Conservation (phyloP, 2,797 vertebrate genomes). For the Oreochromis mossambicus region DNA sequence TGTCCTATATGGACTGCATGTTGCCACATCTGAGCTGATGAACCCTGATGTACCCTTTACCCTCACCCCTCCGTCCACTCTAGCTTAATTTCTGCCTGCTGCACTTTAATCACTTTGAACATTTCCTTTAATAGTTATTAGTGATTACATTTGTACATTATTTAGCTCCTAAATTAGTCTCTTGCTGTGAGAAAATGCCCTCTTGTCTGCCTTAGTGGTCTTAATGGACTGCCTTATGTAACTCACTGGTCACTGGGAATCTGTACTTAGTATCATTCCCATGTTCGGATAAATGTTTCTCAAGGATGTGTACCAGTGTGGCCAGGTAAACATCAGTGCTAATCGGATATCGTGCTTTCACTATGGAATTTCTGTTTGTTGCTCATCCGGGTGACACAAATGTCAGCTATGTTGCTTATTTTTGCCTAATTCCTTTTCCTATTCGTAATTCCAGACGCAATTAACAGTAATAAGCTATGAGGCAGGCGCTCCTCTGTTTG, state of each 20-base stretch:
- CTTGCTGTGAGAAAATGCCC: slow-evolving; percentile 54
- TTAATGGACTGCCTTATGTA: slow-evolving; percentile 27
- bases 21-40: not conserved
- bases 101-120: not conserved
- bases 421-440: not conserved
- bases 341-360: slow-evolving; percentile 8
- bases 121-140: not conserved
- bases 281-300: slow-evolving; percentile 38
- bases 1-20: not conserved
- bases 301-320: not conserved
- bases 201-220: slow-evolving; percentile 24
- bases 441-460: not conserved
- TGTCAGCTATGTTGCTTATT: not conserved
- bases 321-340: slow-evolving; percentile 48
- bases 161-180: slow-evolving; percentile 43
- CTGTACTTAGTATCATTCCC: slow-evolving; percentile 52
- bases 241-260: slow-evolving; percentile 56
- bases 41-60: not conserved
- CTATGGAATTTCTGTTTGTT: not conserved
- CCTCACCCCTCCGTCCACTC: not conserved
- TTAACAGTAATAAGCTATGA: not conserved
- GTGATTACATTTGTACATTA: slow-evolving; percentile 27
- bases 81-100: not conserved
- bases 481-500: not conserved
- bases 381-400: not conserved